Evolutionary conservation across 2,888 invertebrate species (phyloP), one percentile per base, ranked within the genome.

Genomic region (Pyrrhosoma nymphula): DNA sequence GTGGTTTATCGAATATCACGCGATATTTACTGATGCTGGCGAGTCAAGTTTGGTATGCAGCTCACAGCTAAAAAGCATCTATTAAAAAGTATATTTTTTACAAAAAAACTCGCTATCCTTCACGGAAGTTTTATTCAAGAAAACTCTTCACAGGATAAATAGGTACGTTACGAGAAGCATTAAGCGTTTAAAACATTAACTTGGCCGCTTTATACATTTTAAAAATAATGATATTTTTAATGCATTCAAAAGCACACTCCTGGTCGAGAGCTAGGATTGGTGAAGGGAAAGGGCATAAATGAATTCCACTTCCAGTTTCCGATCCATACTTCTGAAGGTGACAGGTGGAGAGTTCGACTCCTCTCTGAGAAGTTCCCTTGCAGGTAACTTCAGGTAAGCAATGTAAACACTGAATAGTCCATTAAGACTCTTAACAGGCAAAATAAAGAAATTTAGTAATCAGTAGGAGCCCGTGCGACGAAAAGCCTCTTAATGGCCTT

Each of bases 401-500:
- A 69, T n/a, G 39, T 93, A 75, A 93, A 75, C 69, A 93, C 69
- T 39, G 30, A 93, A 47, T 69, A 93, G 63, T 63, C 39, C 93
- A 69, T 93, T 93, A 47, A 69, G 93, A 3, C 26, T 93, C 26
- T 47, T 47, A 14, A 26, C 18, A 82, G 69, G 82, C 26, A 82
- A 82, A 82, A 82, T 82, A 82, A 35, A 93, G 26, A 69, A 93
- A 91, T 56, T 56, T 47, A 39, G 60, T 56, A 23, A 63, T 39
- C 47, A 55, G 18, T 26, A 93, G 39, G 26, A 63, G n/a, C 89
- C 56, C 30, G 23, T 14, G 39, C 47, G 20, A 91, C 47, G 93
- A 93, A 39, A 69, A 35, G 82, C 93, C 39, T 26, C 35, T 89
- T 75, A 93, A 93, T 69, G 93, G 69, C 93, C 93, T 93, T 93